Percentiles rank a stretch among this genome's conserved stretches.
Conservation (phyloP, 2,113 vertebrate genomes). For the Agelaius phoeniceus region DNA sequence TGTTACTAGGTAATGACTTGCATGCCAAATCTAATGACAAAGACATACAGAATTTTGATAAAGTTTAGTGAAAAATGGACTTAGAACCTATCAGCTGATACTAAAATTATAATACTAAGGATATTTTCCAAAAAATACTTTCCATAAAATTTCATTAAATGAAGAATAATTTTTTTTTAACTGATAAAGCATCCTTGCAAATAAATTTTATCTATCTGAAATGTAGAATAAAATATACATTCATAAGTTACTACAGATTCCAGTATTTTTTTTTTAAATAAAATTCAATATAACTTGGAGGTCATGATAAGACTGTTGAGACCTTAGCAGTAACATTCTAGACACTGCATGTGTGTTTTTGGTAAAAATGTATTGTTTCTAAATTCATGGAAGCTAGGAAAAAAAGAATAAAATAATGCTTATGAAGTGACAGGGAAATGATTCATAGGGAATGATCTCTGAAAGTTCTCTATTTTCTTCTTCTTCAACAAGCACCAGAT, state of each 20-base stretch:
- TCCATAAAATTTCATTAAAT: not conserved
- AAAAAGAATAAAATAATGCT: not conserved
- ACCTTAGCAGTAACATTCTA: not conserved
- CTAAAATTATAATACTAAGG: not conserved
- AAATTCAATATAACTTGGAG: not conserved
- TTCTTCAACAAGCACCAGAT: not conserved
- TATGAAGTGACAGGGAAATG: not conserved
- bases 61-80: not conserved
- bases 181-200: not conserved
- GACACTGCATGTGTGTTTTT: not conserved
- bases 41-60: not conserved
- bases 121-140: not conserved
- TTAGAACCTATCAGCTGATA: not conserved
- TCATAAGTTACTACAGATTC: not conserved
- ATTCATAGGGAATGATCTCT: not conserved
- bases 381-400: not conserved
- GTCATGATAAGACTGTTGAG: not conserved
- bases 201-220: not conserved
- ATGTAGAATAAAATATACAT: not conserved
- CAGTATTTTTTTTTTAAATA: not conserved
- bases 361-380: not conserved
- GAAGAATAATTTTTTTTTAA: not conserved
- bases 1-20: not conserved
- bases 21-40: not conserved
- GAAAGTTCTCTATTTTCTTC: not conserved